phyloP scores from a whole-genome alignment of 2,113 vertebrate species.

The Pholis gunnellus region DNA sequence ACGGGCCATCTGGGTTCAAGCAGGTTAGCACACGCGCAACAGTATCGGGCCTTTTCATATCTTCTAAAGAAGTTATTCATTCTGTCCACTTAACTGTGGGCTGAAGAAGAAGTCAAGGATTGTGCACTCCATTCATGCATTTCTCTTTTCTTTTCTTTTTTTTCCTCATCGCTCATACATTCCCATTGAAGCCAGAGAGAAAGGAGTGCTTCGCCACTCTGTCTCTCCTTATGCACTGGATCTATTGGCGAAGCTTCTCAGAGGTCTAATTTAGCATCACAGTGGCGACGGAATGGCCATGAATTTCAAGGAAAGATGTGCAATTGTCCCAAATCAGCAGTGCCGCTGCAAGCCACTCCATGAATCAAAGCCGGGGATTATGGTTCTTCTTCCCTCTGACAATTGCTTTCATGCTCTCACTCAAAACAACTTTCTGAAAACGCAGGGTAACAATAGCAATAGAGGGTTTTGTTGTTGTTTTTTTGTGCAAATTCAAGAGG shows the following conservation, averaged over 20 bases:
- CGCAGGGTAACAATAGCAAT: conserved; percentile 4
- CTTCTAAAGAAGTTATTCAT: conserved; percentile 56
- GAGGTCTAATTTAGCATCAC: conserved; percentile 52
- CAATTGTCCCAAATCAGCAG: conserved; percentile 54
- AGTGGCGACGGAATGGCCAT: conserved; percentile 32
- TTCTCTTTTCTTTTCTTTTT: neutral
- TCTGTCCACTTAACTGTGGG: conserved; percentile 24
- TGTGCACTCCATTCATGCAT: conserved; percentile 21
- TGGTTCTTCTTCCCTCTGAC: conserved; percentile 33
- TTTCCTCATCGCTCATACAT: neutral
- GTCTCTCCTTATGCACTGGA: conserved; percentile 3
- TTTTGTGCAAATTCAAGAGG: conserved; percentile 34
- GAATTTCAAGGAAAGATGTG: conserved; percentile 53
- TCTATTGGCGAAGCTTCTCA: conserved; percentile 47
- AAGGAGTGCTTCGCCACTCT: neutral
- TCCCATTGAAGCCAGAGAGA: neutral
- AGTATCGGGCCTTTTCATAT: conserved; percentile 28
- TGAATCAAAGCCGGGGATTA: conserved; percentile 57
- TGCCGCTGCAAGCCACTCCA: conserved; percentile 40
- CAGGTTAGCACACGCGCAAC: conserved; percentile 47
- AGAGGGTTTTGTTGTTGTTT: neutral
- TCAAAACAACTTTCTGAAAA: conserved; percentile 47
- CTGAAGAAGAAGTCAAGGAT: conserved; percentile 11
- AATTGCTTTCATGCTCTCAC: conserved; percentile 24
- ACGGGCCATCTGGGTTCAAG: conserved; percentile 64